phyloP scores from a whole-genome alignment of 2,888 invertebrate species.

The Cataglyphis rosenhaueri region DNA sequence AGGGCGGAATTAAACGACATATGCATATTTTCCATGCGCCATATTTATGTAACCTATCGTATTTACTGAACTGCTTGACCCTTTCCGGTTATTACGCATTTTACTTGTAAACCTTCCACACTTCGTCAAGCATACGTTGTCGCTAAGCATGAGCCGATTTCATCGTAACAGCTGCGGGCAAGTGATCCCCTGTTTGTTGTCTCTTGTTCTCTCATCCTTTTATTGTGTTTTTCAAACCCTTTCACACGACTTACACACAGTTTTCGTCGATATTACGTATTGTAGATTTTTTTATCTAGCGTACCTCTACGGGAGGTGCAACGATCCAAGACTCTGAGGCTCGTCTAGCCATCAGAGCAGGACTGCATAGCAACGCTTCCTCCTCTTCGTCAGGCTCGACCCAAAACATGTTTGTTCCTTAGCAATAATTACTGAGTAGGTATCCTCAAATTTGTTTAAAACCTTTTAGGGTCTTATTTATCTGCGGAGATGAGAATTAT shows the following conservation, averaged over 20 bases:
- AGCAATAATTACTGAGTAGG: not conserved
- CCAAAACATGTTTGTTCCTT: slow-evolving; percentile 89
- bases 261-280: not conserved
- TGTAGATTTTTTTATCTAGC: slow-evolving; percentile 4
- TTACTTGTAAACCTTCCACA: not conserved
- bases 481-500: slow-evolving; percentile 14
- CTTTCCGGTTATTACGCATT: not conserved
- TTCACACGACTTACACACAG: not conserved
- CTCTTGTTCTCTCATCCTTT: not conserved
- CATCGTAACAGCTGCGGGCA: not conserved
- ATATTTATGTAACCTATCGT: slow-evolving; percentile 11
- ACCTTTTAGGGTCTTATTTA: not conserved
- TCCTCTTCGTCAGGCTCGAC: slow-evolving; percentile 93
- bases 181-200: not conserved
- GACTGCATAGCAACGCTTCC: slow-evolving; percentile 94
- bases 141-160: slow-evolving; percentile 4
- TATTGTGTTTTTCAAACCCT: not conserved
- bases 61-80: not conserved
- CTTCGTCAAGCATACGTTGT: slow-evolving; percentile 10
- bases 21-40: not conserved
- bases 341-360: slow-evolving; percentile 93
- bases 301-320: slow-evolving; percentile 94
- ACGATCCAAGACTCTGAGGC: slow-evolving; percentile 97
- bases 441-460: not conserved
- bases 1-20: not conserved